phyloP scores from a whole-genome alignment of 2,888 invertebrate species.

The Bimastos eiseni region DNA sequence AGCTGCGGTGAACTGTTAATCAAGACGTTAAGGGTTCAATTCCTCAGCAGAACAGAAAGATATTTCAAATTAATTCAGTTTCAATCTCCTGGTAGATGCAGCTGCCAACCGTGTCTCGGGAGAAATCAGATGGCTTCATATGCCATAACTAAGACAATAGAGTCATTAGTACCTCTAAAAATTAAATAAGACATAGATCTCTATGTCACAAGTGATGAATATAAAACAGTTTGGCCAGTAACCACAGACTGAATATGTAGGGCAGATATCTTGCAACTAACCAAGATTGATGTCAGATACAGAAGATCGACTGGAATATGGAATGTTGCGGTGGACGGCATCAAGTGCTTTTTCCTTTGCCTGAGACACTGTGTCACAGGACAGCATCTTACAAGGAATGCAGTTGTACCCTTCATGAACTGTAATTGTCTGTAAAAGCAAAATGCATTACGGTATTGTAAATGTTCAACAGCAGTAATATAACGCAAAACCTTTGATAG shows the following conservation, averaged over 20 bases:
- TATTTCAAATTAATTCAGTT: too few relatives aligned
- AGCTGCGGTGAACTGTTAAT: too few relatives aligned
- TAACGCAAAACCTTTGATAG: not conserved
- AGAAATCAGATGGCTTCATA: too few relatives aligned
- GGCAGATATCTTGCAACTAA: constrained; percentile 46
- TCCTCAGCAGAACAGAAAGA: too few relatives aligned
- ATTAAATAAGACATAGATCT: not conserved
- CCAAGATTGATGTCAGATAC: constrained; percentile 90
- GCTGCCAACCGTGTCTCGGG: too few relatives aligned
- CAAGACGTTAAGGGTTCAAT: too few relatives aligned
- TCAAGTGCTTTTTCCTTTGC: constrained; percentile 97
- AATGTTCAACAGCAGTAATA: not conserved
- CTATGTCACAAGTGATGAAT: not conserved
- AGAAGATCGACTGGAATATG: constrained; percentile 89
- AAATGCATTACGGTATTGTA: not conserved
- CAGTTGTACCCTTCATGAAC: constrained; percentile 32
- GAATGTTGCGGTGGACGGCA: constrained; percentile 92
- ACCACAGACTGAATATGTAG: not conserved
- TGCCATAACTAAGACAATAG: too few relatives aligned
- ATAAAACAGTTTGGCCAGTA: not conserved
- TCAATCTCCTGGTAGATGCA: too few relatives aligned
- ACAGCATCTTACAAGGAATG: constrained; percentile 90
- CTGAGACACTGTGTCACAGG: constrained; percentile 98
- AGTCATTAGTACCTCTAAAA: too few relatives aligned
- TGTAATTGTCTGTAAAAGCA: constrained; percentile 32